Conservation (phyloP, 2,797 vertebrate genomes). For the Avahi laniger region DNA sequence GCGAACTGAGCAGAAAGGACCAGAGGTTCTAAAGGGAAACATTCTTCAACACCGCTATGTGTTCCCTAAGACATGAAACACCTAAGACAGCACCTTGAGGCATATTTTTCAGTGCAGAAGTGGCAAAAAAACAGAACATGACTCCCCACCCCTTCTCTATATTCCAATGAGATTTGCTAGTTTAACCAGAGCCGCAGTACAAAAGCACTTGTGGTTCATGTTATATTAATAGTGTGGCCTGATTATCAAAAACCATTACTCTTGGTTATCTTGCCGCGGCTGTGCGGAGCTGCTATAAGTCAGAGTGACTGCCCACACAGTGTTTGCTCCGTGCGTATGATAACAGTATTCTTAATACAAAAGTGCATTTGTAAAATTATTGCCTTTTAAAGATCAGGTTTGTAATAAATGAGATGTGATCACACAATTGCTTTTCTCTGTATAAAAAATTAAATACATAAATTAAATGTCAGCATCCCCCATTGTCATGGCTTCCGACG, state of each 20-base stretch:
- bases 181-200: constrained; percentile 83
- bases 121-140: constrained; percentile 78
- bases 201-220: constrained; percentile 87
- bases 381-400: constrained; percentile 83
- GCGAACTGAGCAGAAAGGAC: constrained; percentile 51
- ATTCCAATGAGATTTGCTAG: constrained; percentile 87
- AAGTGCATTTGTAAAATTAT: constrained; percentile 85
- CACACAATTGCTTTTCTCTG: constrained; percentile 75
- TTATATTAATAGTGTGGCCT: constrained; percentile 89
- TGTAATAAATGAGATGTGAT: constrained; percentile 81
- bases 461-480: constrained; percentile 80
- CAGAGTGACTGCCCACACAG: constrained; percentile 83
- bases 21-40: constrained; percentile 60
- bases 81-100: constrained; percentile 68
- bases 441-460: constrained; percentile 80
- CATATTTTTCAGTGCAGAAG: constrained; percentile 71
- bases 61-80: not conserved
- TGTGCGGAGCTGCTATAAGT: constrained; percentile 84
- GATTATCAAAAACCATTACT: constrained; percentile 90
- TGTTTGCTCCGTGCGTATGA: constrained; percentile 81
- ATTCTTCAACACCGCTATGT: constrained; percentile 46
- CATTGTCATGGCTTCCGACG: constrained; percentile 64
- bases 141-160: constrained; percentile 83
- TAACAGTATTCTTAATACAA: constrained; percentile 84
- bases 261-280: constrained; percentile 86